These are phyloP conservation scores for Vanessa tameamea DNA, from an alignment of 1,140 invertebrate species.

Conservation along the genomic window DNA sequence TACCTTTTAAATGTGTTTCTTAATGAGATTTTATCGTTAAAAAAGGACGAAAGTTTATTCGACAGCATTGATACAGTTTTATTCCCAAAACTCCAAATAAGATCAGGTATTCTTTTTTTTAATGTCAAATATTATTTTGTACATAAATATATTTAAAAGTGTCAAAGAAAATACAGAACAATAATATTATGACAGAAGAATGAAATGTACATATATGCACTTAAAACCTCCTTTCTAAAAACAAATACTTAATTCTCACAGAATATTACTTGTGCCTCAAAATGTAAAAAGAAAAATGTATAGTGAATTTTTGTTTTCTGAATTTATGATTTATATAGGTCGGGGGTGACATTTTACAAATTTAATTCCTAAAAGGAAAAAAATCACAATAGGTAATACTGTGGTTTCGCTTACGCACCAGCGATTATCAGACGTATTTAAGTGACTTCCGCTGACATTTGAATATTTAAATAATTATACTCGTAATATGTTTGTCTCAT, in stretches of 20 bases:
- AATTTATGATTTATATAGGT: too few relatives aligned
- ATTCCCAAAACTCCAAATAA: neutral
- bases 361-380: neutral
- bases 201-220: neutral
- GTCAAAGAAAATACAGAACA: neutral
- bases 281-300: too few relatives aligned
- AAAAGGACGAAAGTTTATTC: neutral
- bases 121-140: too few relatives aligned
- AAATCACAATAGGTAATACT: neutral
- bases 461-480: neutral
- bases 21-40: neutral
- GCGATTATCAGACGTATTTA: neutral
- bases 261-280: too few relatives aligned
- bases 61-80: neutral
- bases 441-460: conserved; percentile 3
- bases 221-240: neutral
- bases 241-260: neutral
- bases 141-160: neutral
- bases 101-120: neutral
- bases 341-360: neutral
- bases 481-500: neutral
- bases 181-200: neutral
- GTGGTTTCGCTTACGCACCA: neutral
- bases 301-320: too few relatives aligned
- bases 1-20: neutral